A percentile compares a stretch with the other conserved stretches of the same genome.
Evolutionary conservation across 2,797 vertebrate species (phyloP).

Genomic region (Falco columbarius): DNA sequence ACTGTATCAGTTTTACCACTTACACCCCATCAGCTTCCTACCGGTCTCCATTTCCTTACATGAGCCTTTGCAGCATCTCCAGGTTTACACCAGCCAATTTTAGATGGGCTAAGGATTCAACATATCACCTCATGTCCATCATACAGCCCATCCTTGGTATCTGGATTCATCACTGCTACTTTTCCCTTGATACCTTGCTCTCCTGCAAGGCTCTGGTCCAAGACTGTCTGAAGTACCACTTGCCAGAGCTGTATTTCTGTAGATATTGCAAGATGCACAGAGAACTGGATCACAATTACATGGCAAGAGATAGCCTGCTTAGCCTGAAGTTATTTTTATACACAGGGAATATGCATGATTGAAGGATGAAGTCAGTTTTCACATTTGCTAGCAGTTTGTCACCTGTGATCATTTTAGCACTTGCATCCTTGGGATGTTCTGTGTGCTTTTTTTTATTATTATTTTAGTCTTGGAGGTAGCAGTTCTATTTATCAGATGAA

Average conservation of each 20-base stretch:
- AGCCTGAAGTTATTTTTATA: neutral
- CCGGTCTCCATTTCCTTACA: neutral
- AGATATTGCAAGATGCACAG: neutral
- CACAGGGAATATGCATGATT: neutral
- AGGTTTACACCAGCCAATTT: neutral
- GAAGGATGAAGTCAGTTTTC: neutral
- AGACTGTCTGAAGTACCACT: neutral
- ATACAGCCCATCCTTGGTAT: neutral
- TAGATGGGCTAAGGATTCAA: neutral
- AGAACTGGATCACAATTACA: neutral
- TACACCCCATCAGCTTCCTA: neutral
- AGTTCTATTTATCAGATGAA: neutral
- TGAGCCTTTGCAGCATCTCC: neutral
- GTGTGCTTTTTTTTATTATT: no score
- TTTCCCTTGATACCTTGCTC: neutral
- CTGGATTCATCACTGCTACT: neutral
- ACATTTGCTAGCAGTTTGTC: neutral
- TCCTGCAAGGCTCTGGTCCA: neutral
- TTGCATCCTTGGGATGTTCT: neutral
- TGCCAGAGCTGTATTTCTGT: accelerated
- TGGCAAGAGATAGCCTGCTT: neutral
- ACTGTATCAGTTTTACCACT: neutral
- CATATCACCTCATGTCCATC: accelerated
- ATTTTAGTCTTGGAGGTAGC: neutral
- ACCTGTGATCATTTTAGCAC: neutral